phyloP scores from a whole-genome alignment of 2,888 invertebrate genomes.

The Gandaritis pyraliata region DNA sequence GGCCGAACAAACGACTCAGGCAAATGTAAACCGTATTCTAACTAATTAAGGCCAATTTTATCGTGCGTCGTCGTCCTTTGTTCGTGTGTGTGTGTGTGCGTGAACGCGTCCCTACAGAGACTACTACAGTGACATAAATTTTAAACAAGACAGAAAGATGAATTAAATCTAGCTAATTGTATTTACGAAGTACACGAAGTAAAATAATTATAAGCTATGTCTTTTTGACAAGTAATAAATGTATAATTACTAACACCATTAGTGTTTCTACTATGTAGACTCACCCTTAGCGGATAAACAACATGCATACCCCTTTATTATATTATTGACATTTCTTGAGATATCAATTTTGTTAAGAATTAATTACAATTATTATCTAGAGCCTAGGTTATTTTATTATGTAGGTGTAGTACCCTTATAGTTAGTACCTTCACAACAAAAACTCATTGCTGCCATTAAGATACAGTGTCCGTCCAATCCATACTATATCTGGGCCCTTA shows the following conservation, averaged over 20 bases:
- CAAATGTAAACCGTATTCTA: conserved; percentile 67
- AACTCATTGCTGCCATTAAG: too few relatives aligned
- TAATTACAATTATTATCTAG: conserved; percentile 2
- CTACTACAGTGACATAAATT: conserved; percentile 66
- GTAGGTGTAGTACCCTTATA: not conserved
- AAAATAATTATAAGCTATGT: conserved; percentile 79
- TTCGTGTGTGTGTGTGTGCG: conserved; percentile 68
- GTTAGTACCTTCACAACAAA: not conserved
- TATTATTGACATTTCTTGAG: not conserved
- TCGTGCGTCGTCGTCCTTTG: conserved; percentile 68
- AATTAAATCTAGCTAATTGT: conserved; percentile 81
- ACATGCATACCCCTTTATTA: not conserved
- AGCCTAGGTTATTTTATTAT: conserved; percentile 4
- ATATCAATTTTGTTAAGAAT: not conserved
- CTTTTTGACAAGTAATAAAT: conserved; percentile 82
- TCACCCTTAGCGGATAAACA: not conserved
- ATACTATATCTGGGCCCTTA: conserved; percentile 2
- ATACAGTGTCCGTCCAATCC: too few relatives aligned
- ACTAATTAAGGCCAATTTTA: conserved; percentile 43
- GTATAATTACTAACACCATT: conserved; percentile 73
- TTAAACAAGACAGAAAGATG: conserved; percentile 34
- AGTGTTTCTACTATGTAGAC: conserved; percentile 29
- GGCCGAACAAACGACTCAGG: conserved; percentile 80
- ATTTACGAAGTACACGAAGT: conserved; percentile 82
- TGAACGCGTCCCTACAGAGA: conserved; percentile 62